These are phyloP conservation scores for Drosophila kanapiae DNA, from an alignment of 1,140 invertebrate genomes.

Conservation along the genomic window DNA sequence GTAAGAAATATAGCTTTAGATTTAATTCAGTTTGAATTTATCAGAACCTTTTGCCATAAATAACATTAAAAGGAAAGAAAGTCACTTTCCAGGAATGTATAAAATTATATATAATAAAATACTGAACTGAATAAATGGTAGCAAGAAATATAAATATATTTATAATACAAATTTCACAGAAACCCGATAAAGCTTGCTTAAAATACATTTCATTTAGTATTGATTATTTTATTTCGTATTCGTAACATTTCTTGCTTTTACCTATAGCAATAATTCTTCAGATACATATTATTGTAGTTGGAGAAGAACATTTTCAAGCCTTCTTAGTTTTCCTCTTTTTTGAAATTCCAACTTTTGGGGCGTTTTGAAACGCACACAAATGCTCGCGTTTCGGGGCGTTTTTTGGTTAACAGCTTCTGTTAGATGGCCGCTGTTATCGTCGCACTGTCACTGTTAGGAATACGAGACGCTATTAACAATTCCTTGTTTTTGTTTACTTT, in stretches of 20 bases:
- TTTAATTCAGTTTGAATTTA: background rate
- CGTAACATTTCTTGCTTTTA: constrained; percentile 35
- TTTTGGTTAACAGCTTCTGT: constrained; percentile 29
- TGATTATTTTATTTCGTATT: background rate
- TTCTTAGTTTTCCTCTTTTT: background rate
- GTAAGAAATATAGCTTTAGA: background rate
- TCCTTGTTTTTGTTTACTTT: constrained; percentile 61
- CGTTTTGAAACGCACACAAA: constrained; percentile 46
- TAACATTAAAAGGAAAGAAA: background rate
- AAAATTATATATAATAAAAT: background rate
- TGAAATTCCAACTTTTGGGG: background rate
- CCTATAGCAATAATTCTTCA: constrained; percentile 84
- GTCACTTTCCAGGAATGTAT: background rate
- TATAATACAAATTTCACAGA: background rate
- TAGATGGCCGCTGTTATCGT: constrained; percentile 14
- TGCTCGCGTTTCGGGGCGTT: constrained; percentile 38
- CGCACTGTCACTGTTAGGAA: constrained; percentile 39
- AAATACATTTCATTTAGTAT: background rate
- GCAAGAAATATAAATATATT: background rate
- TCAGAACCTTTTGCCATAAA: background rate
- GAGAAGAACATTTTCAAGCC: constrained; percentile 72
- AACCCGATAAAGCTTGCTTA: background rate
- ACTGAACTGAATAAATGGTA: no score
- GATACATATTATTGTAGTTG: constrained; percentile 83
- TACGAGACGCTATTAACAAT: constrained; percentile 65